A percentile compares a stretch with the other conserved stretches of the same genome.
Evolutionary conservation across 35 echinoderm and acorn worm genomes (phyloP).

Genomic region (Hemicentrotus pulcherrimus): DNA sequence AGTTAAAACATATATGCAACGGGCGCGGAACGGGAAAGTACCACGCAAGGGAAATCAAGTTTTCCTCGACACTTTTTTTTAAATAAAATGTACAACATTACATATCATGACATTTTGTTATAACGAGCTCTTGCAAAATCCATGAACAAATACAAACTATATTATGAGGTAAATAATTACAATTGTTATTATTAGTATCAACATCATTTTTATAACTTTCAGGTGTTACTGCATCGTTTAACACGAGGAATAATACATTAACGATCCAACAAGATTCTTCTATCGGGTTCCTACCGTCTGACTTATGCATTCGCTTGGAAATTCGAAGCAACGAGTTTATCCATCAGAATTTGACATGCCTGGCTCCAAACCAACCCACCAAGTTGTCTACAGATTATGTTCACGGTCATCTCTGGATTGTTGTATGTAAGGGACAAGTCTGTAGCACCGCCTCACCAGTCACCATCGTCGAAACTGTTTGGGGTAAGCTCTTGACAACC

Average conservation of each 20-base stretch:
- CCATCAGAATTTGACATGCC: neutral
- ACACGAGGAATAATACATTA: neutral
- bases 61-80: no score
- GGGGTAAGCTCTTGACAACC: neutral
- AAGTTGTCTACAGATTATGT: neutral
- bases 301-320: neutral
- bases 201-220: neutral
- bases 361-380: neutral
- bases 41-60: no score
- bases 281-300: neutral
- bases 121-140: no score
- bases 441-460: neutral
- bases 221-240: neutral
- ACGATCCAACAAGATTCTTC: neutral
- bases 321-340: neutral
- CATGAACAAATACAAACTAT: neutral
- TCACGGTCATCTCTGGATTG: neutral
- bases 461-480: neutral
- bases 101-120: neutral
- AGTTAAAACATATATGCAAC: no score
- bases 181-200: neutral
- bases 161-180: neutral
- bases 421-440: neutral
- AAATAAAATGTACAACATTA: no score
- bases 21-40: no score